Base-by-base conservation (phyloP, 1,140 invertebrate genomes). In the Hylaeus anthracinus region DNA sequence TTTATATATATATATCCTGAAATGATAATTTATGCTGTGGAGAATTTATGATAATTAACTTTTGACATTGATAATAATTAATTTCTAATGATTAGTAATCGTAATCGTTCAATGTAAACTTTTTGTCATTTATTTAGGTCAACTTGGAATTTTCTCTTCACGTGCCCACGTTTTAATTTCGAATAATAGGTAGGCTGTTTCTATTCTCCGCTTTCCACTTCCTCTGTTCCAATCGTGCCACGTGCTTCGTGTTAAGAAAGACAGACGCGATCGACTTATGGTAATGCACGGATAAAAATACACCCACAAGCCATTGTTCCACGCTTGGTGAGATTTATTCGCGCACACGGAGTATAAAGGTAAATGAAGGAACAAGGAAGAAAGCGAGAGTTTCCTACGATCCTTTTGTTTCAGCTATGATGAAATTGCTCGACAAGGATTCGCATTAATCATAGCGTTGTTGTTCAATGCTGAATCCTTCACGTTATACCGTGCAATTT, bases 201-300 rank as follows among this genome's bases (percentile, higher is more conserved):
- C 67, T 81, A 63, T 48, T 48, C 53, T 26, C 51, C 55, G 14
- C 14, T 8, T 55, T 60, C 15, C 55, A 41, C 12, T 41, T 79
- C 55, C 70, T 72, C n/a, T 70, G 45, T 63, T 63, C 1, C 4
- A 58, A 70, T 74, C 70, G 37, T 37, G 51, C 72, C 72, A 64
- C 80, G 78, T 72, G 75, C 58, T 75, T 72, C 71, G 83, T 60
- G 56, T 63, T 63, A 60, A 79, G 61, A 78, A 79, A 64, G 83
- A 87, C 67, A 72, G 61, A 87, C 80, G 66, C 78, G 83, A 88
- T 88, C 85, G 80, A 86, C 78, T 88, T 87, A 88, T 86, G 85
- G 79, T 87, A 88, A 88, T 87, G 83, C 72, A 81, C 56, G 78
- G 79, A 74, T 79, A 87, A 88, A 87, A 88, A 88, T 88, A 88